These are phyloP conservation scores for Teinopalpus imperialis DNA, from an alignment of 2,888 invertebrate genomes.

Conservation along the genomic window DNA sequence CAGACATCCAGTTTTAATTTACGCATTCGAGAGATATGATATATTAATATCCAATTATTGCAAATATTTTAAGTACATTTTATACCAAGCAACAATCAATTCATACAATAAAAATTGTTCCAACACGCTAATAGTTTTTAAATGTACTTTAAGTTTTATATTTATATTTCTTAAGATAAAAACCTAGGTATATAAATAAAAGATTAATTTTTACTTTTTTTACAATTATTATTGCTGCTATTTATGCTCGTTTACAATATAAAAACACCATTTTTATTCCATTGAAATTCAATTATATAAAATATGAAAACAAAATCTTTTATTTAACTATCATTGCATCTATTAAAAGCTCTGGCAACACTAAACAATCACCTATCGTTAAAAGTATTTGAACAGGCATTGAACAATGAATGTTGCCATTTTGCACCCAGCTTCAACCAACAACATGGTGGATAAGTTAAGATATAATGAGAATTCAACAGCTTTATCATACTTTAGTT, in stretches of 20 bases:
- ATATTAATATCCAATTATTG: too few relatives aligned
- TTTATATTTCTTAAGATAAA: too few relatives aligned
- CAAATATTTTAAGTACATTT: too few relatives aligned
- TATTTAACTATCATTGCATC: constrained; percentile 6
- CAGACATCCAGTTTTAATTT: too few relatives aligned
- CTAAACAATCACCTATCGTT: background rate
- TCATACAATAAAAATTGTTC: too few relatives aligned
- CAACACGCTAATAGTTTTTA: too few relatives aligned
- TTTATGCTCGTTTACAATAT: constrained; percentile 12
- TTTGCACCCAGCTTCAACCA: too few relatives aligned
- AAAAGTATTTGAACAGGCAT: too few relatives aligned
- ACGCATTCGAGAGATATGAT: too few relatives aligned
- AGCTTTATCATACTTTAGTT: constrained; percentile 32
- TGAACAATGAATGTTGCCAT: too few relatives aligned
- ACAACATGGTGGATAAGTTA: background rate
- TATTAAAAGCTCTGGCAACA: constrained; percentile 10
- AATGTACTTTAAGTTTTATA: too few relatives aligned
- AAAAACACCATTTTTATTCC: constrained; percentile 10
- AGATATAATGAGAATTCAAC: constrained; percentile 25
- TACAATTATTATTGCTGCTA: constrained; percentile 23
- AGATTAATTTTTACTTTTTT: constrained; percentile 9
- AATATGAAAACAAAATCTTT: constrained; percentile 13
- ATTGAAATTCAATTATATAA: constrained; percentile 18
- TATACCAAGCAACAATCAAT: too few relatives aligned
- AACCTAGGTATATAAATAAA: constrained; percentile 13